Percentiles rank a stretch among this genome's conserved stretches.
Conservation (phyloP, 2,797 vertebrate genomes). For the Girardinus metallicus region DNA sequence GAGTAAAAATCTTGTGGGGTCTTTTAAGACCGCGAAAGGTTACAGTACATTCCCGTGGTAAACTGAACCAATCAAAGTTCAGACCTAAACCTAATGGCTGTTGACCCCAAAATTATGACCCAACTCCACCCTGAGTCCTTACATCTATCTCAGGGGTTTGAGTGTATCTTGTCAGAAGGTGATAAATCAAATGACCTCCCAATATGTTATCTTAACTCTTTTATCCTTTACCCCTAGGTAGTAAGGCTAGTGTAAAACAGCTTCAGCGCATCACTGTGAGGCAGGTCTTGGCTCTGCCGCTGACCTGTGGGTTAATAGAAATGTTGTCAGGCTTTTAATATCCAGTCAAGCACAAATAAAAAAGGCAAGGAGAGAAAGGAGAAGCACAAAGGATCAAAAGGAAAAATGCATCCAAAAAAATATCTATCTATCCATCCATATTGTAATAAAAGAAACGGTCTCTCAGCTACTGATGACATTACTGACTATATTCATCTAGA, state of each 20-base stretch:
- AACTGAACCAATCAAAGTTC: neutral
- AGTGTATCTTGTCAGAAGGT: constrained; percentile 39
- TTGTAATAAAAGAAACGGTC: constrained; percentile 60
- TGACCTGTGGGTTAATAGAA: constrained; percentile 80
- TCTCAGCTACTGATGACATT: constrained; percentile 41
- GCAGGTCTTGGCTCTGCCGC: constrained; percentile 52
- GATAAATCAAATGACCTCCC: constrained; percentile 62
- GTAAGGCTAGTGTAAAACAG: constrained; percentile 63
- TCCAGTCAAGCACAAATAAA: constrained; percentile 47
- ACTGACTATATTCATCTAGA: constrained; percentile 41
- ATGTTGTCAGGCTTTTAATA: constrained; percentile 70
- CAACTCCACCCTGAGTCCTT: constrained; percentile 33
- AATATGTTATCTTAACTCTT: constrained; percentile 51
- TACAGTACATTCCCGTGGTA: neutral
- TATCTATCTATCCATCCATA: constrained; percentile 3
- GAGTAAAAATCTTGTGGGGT: too few relatives aligned
- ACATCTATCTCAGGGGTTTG: constrained; percentile 32
- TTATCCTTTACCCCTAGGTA: constrained; percentile 64
- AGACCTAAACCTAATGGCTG: neutral
- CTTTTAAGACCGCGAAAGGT: too few relatives aligned
- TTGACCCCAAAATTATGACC: constrained; percentile 22
- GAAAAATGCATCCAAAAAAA: constrained; percentile 27
- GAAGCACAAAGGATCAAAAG: neutral
- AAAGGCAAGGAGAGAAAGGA: neutral
- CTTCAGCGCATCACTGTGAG: constrained; percentile 61